phyloP scores from a whole-genome alignment of 2,797 vertebrate species.

The Nyctibius grandis region DNA sequence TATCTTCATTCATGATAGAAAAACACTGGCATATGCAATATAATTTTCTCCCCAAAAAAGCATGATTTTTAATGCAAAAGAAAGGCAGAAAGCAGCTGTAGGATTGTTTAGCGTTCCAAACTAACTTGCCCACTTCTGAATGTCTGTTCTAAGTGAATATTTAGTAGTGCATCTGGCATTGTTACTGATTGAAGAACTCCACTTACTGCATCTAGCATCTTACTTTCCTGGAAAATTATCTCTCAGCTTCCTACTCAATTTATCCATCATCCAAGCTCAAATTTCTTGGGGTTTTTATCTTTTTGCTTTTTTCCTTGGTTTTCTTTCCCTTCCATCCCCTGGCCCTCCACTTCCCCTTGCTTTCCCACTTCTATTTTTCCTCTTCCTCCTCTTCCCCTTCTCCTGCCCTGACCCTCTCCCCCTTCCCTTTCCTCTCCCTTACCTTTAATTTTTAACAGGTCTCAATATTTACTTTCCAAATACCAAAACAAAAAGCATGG shows the following conservation, averaged over 20 bases:
- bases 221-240: conserved; percentile 35
- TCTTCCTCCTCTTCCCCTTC: not conserved
- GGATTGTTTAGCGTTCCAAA: conserved; percentile 33
- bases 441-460: not conserved
- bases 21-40: not conserved
- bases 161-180: conserved; percentile 50
- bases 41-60: not conserved
- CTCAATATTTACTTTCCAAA: not conserved
- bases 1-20: not conserved
- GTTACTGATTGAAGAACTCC: conserved; percentile 55
- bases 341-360: not conserved
- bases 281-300: not conserved
- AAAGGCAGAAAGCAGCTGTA: not conserved
- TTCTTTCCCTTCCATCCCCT: not conserved
- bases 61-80: not conserved
- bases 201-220: conserved; percentile 2
- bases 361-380: not conserved
- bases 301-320: not conserved
- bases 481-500: not conserved
- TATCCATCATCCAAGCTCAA: not conserved
- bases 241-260: conserved; percentile 19
- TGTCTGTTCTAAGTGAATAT: conserved; percentile 39
- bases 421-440: not conserved
- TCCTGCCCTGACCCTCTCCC: not conserved
- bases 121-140: not conserved